Percentiles rank a stretch among this genome's conserved stretches.
These are phyloP conservation scores for Lithophane leautieri DNA, from an alignment of 2,888 invertebrate genomes.

Conservation along the genomic window DNA sequence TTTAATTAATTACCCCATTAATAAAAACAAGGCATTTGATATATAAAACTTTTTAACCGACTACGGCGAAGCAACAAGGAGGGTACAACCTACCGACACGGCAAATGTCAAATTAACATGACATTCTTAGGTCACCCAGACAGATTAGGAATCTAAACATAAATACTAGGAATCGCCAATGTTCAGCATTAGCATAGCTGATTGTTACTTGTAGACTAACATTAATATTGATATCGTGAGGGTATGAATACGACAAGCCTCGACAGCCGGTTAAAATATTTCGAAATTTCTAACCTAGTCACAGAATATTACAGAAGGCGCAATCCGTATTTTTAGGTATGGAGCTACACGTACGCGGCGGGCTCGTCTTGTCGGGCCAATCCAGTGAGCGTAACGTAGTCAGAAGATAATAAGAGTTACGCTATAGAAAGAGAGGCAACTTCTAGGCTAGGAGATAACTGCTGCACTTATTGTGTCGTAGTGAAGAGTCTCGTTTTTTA, in stretches of 20 bases:
- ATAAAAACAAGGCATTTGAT: constrained; percentile 1
- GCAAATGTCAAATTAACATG: constrained; percentile 22
- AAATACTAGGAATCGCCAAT: constrained; percentile 49
- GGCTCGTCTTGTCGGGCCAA: too few species aligned
- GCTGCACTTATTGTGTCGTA: too few species aligned
- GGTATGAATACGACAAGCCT: constrained; percentile 42
- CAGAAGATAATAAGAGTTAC: too few species aligned
- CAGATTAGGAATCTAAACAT: constrained; percentile 31
- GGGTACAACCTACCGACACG: constrained; percentile 10
- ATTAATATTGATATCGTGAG: constrained; percentile 27
- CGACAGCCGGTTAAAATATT: too few species aligned
- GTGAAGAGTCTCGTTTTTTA: too few species aligned
- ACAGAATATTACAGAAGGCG: too few species aligned
- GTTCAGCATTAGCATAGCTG: constrained; percentile 56
- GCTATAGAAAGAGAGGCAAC: too few species aligned
- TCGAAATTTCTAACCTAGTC: background rate
- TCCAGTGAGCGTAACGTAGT: too few species aligned
- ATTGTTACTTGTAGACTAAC: constrained; percentile 52
- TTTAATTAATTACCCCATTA: constrained; percentile 19
- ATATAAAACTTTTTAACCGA: constrained; percentile 1
- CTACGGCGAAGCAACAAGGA: too few species aligned
- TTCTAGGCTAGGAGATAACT: too few species aligned
- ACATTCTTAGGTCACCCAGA: constrained; percentile 45
- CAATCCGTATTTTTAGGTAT: too few species aligned
- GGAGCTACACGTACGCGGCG: too few species aligned